Base-by-base conservation (phyloP, 2,888 invertebrate species). In the Agonopterix subpropinquella region DNA sequence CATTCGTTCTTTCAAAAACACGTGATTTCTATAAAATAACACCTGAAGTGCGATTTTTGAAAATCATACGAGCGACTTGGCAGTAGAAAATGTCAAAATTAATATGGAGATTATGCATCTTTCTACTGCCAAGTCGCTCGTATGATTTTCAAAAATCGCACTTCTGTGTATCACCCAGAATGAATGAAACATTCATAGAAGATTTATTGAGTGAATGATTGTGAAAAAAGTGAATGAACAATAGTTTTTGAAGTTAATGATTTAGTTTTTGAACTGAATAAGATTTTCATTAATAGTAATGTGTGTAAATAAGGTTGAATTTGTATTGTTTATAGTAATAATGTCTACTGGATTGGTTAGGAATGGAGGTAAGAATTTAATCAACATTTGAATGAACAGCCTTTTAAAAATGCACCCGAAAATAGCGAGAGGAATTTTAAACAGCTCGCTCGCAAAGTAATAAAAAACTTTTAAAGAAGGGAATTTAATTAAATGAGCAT, bases 291-390 rank as follows among this genome's bases (percentile, higher is more conserved):
- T 53, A 54, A 46, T 49, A 73, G 81, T 82, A 73, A 85, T 85
- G 85, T 74, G 73, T 71, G 63, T 74, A 52, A 68, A 70, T 51
- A 58, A 53, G 60, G 68, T 73, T 55, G 58, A 73, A 53, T 67
- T 77, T 56, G 61, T 72, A 47, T 60, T 81, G 53, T 55, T 79
- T 55, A 56, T 78, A 55, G 57, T 75, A 51, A 67, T 79, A 58
- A 49, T 52, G 52, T 64, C 67, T 44, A 54, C 73, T 44, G 75
- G 75, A 53, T 73, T 64, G 61, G 79, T 84, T 36, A 70, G 65
- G 55, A 84, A 85, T 72, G 81, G 80, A 65, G 82, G 86, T 85
- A 56, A 73, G 66, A 39, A 39, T 11, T 4, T 28, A 28, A 28
- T 28, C 28, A 28, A 28, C 28, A 28, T 7, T 28, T 28, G 28